phyloP scores from a whole-genome alignment of 2,113 vertebrate species.

The Chitala chitala region DNA sequence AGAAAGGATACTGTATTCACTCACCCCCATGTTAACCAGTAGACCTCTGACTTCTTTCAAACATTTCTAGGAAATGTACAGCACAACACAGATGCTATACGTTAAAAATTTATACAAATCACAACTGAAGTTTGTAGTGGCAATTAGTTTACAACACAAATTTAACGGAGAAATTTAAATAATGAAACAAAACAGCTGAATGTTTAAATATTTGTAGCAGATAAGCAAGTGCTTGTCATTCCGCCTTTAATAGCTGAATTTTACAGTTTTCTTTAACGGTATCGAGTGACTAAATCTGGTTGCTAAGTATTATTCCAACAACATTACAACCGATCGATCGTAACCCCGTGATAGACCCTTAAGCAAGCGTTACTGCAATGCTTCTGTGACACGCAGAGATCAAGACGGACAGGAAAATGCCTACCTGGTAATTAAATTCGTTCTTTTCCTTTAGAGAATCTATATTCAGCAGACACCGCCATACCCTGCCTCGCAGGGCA shows the following conservation, averaged over 20 bases:
- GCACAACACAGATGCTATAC: neutral
- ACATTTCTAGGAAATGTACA: constrained; percentile 42
- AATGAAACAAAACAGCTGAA: neutral
- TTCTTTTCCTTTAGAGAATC: constrained; percentile 41
- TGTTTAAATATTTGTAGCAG: neutral
- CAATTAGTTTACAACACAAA: neutral
- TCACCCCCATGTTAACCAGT: constrained; percentile 58
- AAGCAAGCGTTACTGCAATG: neutral
- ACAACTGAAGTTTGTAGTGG: neutral
- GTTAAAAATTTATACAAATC: neutral
- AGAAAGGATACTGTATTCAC: constrained; percentile 59
- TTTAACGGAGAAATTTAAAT: neutral
- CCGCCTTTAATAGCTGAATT: neutral
- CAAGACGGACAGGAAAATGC: neutral
- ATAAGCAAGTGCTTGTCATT: neutral
- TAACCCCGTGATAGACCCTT: neutral
- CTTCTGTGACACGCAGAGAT: neutral
- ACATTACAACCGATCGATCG: too few relatives aligned
- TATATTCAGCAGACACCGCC: constrained; percentile 55
- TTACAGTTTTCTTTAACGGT: neutral
- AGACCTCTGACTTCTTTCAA: constrained; percentile 51
- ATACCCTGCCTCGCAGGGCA: constrained; percentile 51
- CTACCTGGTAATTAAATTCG: constrained; percentile 61
- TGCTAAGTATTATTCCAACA: too few relatives aligned
- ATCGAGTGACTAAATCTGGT: neutral